These are phyloP conservation scores for Menura novaehollandiae DNA, from an alignment of 2,113 vertebrate species.

Conservation along the genomic window DNA sequence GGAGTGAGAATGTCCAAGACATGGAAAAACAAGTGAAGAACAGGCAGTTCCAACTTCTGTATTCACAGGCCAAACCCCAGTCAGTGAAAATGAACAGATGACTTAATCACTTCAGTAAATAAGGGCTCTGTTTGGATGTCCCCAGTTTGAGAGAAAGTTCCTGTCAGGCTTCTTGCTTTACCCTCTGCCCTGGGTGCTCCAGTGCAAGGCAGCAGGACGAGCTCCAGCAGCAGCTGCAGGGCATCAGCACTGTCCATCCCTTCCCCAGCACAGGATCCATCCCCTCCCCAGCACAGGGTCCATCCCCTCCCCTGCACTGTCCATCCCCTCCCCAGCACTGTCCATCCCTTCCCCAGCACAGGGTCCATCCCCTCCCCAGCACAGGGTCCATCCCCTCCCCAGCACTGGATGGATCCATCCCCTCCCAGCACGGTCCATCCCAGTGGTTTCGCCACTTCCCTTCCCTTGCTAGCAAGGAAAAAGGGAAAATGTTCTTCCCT, in stretches of 20 bases:
- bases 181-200: background rate
- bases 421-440: background rate
- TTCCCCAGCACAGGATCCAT: background rate
- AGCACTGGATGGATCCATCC: background rate
- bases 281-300: background rate
- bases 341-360: background rate
- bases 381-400: too few relatives aligned
- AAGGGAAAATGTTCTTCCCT: background rate
- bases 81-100: conserved; percentile 25
- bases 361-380: background rate
- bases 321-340: background rate
- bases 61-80: background rate
- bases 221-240: background rate
- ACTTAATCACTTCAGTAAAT: conserved; percentile 35
- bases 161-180: background rate
- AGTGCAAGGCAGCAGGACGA: background rate
- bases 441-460: background rate
- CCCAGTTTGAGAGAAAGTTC: background rate
- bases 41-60: conserved; percentile 30
- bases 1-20: background rate
- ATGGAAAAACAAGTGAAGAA: conserved; percentile 24
- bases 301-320: too few relatives aligned
- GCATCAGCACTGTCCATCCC: background rate
- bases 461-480: background rate
- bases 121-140: conserved; percentile 10